phyloP scores from a whole-genome alignment of 1,140 invertebrate species.

The Pseudomyrmex concolor region DNA sequence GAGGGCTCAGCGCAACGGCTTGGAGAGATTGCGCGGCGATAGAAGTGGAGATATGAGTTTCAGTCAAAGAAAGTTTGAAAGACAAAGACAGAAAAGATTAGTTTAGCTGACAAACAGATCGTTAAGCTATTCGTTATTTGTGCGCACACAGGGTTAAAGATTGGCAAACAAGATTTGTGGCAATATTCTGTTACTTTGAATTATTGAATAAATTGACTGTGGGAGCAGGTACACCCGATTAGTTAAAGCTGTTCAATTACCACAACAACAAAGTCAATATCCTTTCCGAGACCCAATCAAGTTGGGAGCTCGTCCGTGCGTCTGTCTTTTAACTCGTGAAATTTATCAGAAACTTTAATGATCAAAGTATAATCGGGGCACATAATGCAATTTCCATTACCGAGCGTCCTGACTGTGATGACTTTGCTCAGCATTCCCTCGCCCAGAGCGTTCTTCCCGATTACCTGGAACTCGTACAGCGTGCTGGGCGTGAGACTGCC shows the following conservation, averaged over 20 bases:
- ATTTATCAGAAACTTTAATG: neutral
- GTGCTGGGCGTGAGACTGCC: constrained; percentile 95
- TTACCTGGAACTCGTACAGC: constrained; percentile 98
- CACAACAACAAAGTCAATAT: neutral
- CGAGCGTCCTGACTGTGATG: constrained; percentile 94
- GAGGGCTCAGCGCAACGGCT: constrained; percentile 78
- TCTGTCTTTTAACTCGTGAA: neutral
- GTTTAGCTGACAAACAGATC: constrained; percentile 39
- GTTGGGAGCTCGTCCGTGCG: neutral
- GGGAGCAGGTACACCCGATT: neutral
- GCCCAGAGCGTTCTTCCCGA: constrained; percentile 96
- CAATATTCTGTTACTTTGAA: neutral
- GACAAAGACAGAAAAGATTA: constrained; percentile 51
- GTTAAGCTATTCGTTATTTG: neutral
- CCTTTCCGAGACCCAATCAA: neutral
- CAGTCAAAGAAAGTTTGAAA: constrained; percentile 51
- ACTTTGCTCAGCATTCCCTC: constrained; percentile 98
- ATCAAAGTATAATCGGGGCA: no score
- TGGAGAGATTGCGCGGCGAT: constrained; percentile 42
- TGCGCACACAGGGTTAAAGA: neutral
- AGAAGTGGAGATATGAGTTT: constrained; percentile 35
- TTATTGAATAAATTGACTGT: neutral
- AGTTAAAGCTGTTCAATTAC: neutral
- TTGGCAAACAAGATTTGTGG: neutral
- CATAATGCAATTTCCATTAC: constrained; percentile 86